These are phyloP conservation scores for Acanthosepion lycidas DNA, from an alignment of 2,888 invertebrate genomes.

Conservation along the genomic window DNA sequence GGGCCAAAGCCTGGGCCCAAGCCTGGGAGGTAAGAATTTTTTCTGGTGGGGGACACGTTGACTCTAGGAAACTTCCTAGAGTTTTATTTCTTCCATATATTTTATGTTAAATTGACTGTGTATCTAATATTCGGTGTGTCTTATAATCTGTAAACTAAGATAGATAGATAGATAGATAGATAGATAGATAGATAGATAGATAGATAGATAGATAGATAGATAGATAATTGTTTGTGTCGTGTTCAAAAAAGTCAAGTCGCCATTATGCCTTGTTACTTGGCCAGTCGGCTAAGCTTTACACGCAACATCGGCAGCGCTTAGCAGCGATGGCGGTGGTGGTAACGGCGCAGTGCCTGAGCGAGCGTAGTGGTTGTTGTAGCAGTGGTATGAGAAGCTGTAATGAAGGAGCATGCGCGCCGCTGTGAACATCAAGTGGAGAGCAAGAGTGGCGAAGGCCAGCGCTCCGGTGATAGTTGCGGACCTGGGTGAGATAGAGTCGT, in stretches of 20 bases:
- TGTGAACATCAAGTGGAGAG: slow-evolving; percentile 10
- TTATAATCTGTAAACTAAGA: not conserved
- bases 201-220: slow-evolving; percentile 23
- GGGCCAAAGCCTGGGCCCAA: no score
- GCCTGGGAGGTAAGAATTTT: no score
- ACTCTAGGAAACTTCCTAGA: no score
- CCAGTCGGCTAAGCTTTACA: slow-evolving; percentile 33
- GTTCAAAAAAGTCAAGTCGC: slow-evolving; percentile 3
- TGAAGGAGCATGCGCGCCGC: not conserved
- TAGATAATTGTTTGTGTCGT: not conserved
- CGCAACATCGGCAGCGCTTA: slow-evolving; percentile 33
- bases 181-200: not conserved
- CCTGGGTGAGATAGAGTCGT: slow-evolving; percentile 23
- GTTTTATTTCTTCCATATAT: no score
- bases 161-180: not conserved
- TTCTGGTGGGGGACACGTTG: no score
- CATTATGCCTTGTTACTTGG: slow-evolving; percentile 33
- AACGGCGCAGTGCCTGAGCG: not conserved
- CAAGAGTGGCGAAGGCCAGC: slow-evolving; percentile 23
- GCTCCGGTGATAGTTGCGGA: slow-evolving; percentile 14
- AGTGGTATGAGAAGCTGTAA: slow-evolving; percentile 25
- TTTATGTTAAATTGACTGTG: no score
- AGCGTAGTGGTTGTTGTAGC: slow-evolving; percentile 34
- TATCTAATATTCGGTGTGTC: no score
- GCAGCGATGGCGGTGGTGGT: not conserved